Percentiles rank a stretch among this genome's conserved stretches.
Evolutionary conservation across 1,140 invertebrate species (phyloP).

Genomic region (Orchestia grillus): DNA sequence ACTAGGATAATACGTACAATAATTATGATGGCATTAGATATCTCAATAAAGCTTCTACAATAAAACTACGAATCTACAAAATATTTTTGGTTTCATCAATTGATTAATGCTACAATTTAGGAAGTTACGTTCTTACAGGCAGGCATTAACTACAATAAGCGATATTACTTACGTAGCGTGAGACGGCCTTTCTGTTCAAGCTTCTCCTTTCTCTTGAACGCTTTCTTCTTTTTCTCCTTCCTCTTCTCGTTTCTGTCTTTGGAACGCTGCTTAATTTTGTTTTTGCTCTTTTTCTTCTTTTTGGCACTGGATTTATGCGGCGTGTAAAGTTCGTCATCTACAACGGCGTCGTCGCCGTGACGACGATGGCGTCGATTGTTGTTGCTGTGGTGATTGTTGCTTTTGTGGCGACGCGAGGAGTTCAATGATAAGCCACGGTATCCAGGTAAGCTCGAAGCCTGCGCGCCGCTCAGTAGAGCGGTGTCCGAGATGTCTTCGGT

Average conservation of each 20-base stretch:
- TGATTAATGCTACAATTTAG: neutral
- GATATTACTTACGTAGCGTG: conserved; percentile 61
- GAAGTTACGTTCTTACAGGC: neutral
- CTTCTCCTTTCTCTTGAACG: conserved; percentile 69
- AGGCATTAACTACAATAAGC: neutral
- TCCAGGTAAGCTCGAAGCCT: conserved; percentile 31
- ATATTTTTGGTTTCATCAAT: neutral
- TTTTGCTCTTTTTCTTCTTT: conserved; percentile 69
- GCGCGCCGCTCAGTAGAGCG: neutral
- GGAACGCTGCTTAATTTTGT: conserved; percentile 68
- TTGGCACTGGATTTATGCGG: neutral
- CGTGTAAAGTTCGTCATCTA: conserved; percentile 4
- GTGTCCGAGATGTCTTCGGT: neutral
- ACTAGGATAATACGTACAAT: too few relatives aligned
- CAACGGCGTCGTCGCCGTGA: neutral
- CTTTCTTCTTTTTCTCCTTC: conserved; percentile 67
- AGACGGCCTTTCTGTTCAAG: conserved; percentile 69
- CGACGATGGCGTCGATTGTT: conserved; percentile 25
- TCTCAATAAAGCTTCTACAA: neutral
- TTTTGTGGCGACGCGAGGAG: neutral
- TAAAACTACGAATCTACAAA: neutral
- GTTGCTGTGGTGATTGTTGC: neutral
- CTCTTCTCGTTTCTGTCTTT: conserved; percentile 71
- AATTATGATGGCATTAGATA: neutral
- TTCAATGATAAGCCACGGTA: neutral